Percentiles rank a stretch among this genome's conserved stretches.
Evolutionary conservation across 2,888 invertebrate genomes (phyloP).

Genomic region (Melikaiella ostensackeni): DNA sequence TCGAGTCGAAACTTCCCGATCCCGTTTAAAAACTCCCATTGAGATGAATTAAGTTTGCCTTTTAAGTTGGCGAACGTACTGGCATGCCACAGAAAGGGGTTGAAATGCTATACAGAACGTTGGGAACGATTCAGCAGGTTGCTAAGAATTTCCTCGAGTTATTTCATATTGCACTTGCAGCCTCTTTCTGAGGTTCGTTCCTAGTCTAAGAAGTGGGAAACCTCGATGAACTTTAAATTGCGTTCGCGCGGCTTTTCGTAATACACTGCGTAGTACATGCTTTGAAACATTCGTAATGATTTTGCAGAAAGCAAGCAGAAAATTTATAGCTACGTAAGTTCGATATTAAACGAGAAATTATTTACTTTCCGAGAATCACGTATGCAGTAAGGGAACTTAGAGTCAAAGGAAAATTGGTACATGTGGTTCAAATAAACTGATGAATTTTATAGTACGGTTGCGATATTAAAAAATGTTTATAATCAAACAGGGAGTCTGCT

Average conservation of each 20-base stretch:
- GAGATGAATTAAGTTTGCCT: conserved; percentile 20
- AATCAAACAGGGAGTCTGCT: no score
- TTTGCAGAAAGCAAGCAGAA: neutral
- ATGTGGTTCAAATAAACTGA: neutral
- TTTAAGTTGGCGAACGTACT: neutral
- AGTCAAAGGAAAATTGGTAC: neutral
- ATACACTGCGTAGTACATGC: conserved; percentile 7
- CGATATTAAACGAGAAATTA: neutral
- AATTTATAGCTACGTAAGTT: neutral
- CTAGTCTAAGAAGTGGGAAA: conserved; percentile 13
- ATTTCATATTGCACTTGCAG: conserved; percentile 4
- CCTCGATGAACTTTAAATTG: conserved; percentile 32
- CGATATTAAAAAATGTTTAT: no score
- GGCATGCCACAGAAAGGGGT: neutral
- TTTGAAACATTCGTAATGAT: conserved; percentile 29
- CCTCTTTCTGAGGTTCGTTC: neutral
- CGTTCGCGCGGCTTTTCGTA: conserved; percentile 25
- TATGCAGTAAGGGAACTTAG: neutral
- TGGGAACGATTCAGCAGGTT: conserved; percentile 14
- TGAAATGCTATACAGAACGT: conserved; percentile 1
- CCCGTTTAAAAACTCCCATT: conserved; percentile 22
- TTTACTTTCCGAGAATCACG: neutral
- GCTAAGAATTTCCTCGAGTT: conserved; percentile 18
- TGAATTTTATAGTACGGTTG: no score
- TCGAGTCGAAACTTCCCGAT: conserved; percentile 14